These are phyloP conservation scores for Thaumatotibia leucotreta DNA, from an alignment of 1,140 invertebrate species.

Conservation along the genomic window DNA sequence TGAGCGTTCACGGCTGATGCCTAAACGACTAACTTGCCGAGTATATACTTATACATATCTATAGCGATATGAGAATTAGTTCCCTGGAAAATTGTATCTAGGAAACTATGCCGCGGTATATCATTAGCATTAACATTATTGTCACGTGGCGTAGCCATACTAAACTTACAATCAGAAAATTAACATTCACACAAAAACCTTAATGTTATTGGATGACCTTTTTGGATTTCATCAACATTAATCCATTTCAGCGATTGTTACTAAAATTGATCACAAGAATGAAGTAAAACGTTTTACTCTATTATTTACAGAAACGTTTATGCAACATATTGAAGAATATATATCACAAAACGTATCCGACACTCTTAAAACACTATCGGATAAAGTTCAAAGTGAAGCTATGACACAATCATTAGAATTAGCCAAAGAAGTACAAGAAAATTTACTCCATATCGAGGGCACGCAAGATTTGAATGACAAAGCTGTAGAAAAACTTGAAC, in stretches of 20 bases:
- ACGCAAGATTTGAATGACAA: background rate
- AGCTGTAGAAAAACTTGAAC: background rate
- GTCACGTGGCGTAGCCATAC: too few species aligned
- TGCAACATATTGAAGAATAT: slow-evolving; percentile 15
- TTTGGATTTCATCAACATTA: background rate
- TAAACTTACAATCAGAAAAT: too few species aligned
- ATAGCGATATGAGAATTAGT: too few species aligned
- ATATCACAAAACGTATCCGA: background rate
- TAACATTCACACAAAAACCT: too few species aligned
- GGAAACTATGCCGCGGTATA: too few species aligned
- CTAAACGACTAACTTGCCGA: too few species aligned
- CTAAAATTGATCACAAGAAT: background rate
- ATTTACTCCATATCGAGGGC: background rate
- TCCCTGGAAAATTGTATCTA: too few species aligned
- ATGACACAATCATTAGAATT: background rate
- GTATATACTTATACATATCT: too few species aligned
- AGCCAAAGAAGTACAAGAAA: slow-evolving; percentile 5
- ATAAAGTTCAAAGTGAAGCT: background rate
- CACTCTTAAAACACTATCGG: background rate
- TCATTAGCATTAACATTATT: too few species aligned
- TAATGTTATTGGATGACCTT: too few species aligned
- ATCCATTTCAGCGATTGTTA: background rate
- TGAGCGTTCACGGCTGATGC: too few species aligned
- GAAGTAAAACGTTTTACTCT: background rate
- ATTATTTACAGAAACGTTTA: slow-evolving; percentile 13